Percentiles rank a stretch among this genome's conserved stretches.
Conservation (phyloP, 2,113 vertebrate species). For the Labeo catla region DNA sequence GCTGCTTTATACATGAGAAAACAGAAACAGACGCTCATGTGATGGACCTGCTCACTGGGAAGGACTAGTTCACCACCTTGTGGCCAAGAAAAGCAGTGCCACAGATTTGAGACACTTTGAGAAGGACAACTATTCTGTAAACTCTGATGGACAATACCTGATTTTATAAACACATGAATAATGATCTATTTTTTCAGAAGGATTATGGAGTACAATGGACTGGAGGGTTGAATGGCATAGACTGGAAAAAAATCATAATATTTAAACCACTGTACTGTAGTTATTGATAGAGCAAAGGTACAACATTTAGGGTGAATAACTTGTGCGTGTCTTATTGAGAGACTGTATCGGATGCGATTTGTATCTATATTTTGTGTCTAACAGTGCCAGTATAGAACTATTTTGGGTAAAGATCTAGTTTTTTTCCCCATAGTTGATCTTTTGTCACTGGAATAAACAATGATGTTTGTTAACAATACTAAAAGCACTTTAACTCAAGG, state of each 20-base stretch:
- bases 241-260: conserved; percentile 27
- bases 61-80: conserved; percentile 35
- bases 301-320: conserved; percentile 26
- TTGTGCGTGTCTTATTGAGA: conserved; percentile 25
- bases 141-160: not conserved
- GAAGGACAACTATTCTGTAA: conserved; percentile 5
- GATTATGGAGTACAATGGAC: not conserved
- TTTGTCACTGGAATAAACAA: conserved; percentile 53
- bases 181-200: not conserved
- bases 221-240: not conserved
- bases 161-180: conserved; percentile 21
- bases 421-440: conserved; percentile 37
- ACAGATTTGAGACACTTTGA: conserved; percentile 4
- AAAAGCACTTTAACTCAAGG: conserved; percentile 77
- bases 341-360: conserved; percentile 57
- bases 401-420: conserved; percentile 50
- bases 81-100: conserved; percentile 29
- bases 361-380: conserved; percentile 52
- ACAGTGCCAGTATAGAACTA: conserved; percentile 58
- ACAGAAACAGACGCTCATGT: not conserved
- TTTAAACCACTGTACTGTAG: conserved; percentile 44
- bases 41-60: not conserved
- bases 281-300: conserved; percentile 22
- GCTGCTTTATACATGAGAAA: conserved; percentile 51
- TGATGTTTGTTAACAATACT: conserved; percentile 69